Evolutionary conservation across 2,797 vertebrate species (phyloP), one percentile per base, ranked within the genome.

Genomic region (Loris lydekkerianus): DNA sequence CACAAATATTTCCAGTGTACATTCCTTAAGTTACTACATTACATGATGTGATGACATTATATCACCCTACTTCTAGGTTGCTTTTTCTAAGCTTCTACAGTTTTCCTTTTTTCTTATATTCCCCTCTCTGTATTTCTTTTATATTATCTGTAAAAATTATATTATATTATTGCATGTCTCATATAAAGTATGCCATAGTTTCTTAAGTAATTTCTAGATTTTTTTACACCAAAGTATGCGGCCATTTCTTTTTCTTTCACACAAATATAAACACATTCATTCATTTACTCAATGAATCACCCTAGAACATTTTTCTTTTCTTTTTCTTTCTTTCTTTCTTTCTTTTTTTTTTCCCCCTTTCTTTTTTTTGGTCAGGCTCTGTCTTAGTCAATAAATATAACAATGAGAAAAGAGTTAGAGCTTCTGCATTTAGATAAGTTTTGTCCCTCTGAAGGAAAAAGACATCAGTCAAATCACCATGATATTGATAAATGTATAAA

Each of bases 171-270:
- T 72, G 29, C 14, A 56, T 77, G 56, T 0, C 0, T 82, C 63
- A 49, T 78, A 25, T 17, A 72, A 0, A 65, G 13, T n/a, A 23
- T 27, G 4, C 7, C 5, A 10, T 89, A 75, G 63, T 92, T 92
- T 81, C 49, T 94, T 67, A 92, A 82, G 46, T 17, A 83, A 23
- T 96, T 83, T 67, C 10, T 85, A 69, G 0, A n/a, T 65, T 60
- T 88, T 10, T 10, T 18, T 70, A 65, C 1, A 72, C 5, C 9
- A 65, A 40, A 85, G n/a, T 40, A n/a, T 77, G 43, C 6, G 80
- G 9, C 23, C 1, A 2, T 27, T 80, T 70, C 15, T 87, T 63
- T 78, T 20, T 9, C 27, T 23, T 49, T 78, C 23, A 56, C 11
- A 85, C 23, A 65, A 81, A 65, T 21, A 53, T 58, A 82, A 78